Evolutionary conservation across 2,113 vertebrate species (phyloP).

Genomic region (Labeo catla): DNA sequence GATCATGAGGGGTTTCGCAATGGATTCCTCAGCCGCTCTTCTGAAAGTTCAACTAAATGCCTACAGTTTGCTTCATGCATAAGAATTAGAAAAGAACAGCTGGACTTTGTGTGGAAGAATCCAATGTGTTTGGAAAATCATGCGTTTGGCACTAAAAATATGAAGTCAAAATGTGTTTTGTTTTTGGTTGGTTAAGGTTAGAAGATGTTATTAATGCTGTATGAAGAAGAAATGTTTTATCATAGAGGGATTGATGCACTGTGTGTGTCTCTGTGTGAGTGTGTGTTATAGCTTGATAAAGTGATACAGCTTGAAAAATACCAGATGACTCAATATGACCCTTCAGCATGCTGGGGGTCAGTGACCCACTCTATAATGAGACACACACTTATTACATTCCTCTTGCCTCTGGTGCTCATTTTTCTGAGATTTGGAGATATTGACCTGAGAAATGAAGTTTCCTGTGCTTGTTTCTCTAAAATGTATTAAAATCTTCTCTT

Average conservation of each 20-base stretch:
- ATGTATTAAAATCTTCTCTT: background rate
- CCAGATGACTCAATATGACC: constrained; percentile 2
- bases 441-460: background rate
- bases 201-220: background rate
- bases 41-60: background rate
- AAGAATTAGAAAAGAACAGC: background rate
- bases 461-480: background rate
- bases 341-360: constrained; percentile 34
- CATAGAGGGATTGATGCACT: background rate
- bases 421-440: background rate
- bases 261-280: background rate
- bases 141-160: background rate
- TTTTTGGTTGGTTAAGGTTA: background rate
- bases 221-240: background rate
- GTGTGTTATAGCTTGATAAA: background rate
- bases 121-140: background rate
- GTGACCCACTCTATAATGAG: constrained; percentile 32
- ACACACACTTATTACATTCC: constrained; percentile 28
- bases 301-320: constrained; percentile 32
- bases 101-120: background rate
- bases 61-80: background rate
- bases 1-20: constrained; percentile 43
- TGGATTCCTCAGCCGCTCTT: background rate
- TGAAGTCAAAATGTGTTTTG: background rate
- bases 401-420: background rate